Base-by-base conservation (phyloP, 1,140 invertebrate genomes). In the Maniola jurtina region DNA sequence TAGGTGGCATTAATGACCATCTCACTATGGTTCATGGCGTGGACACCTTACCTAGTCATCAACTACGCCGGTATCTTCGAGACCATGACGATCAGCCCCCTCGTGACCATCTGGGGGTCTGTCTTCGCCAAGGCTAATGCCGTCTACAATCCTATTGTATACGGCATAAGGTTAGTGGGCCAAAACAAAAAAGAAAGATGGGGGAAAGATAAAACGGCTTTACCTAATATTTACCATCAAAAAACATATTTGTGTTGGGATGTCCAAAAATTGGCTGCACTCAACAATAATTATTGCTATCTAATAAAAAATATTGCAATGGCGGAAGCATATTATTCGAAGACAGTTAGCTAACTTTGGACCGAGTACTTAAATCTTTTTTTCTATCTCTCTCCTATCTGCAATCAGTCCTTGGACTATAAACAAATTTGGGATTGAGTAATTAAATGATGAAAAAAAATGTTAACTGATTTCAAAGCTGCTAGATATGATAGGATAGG, bases 1-100 rank as follows among this genome's bases (percentile, higher is more conserved):
- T 76, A 95, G 92, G 93, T 96, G 45, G 94, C 95, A 16, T 80
- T 96, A 73, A 94, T 94, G 79, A 96, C 95, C 67, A 94, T 96
- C 66, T 92, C 93, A 9, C 83, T 96, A 60, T 96, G 94, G 94
- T 94, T 96, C 83, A 92, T 95, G 83, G 95, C 95, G 15, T 95
- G 95, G 95, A 95, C 94, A 42, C 94, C 94, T 25, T 95, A 95
- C 78, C 90, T 95, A 59, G 93, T 94, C 15, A 94, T 96, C 71
- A 95, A 95, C 79, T 94, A 93, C 77, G 91, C 93, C 15, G 95
- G 94, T 59, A 92, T 95, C 68, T 95, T 95, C 79, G 91, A 93
- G 68, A 91, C 88, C 34, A 88, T 90, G 55, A 91, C 92, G 60
- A 93, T 95, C 67, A 94, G 92, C 68, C 94, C 94, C 5, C 85